Percentiles rank a stretch among this genome's conserved stretches.
phyloP scores from a whole-genome alignment of 2,888 invertebrate genomes.

The Rhamphomyia laevipes region DNA sequence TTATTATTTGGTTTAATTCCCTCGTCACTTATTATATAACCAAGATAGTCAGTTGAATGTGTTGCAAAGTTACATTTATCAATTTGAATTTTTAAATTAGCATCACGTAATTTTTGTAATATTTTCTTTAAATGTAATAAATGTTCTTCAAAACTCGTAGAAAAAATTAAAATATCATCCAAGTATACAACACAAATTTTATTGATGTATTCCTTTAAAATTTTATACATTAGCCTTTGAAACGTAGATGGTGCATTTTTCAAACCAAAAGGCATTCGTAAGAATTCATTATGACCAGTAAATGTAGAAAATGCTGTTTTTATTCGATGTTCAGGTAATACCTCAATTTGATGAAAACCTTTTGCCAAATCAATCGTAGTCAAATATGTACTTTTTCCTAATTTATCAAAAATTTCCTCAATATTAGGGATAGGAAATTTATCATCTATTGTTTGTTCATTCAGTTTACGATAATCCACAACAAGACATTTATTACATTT shows the following conservation, averaged over 20 bases:
- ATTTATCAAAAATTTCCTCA: too few relatives aligned
- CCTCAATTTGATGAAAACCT: constrained; percentile 1
- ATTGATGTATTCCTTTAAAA: not conserved
- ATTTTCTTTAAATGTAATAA: constrained; percentile 1
- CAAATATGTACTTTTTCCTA: too few relatives aligned
- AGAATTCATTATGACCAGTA: not conserved
- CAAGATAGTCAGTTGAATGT: constrained; percentile 1
- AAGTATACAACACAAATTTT: constrained; percentile 13
- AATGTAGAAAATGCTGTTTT: constrained; percentile 5
- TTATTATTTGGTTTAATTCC: too few relatives aligned
- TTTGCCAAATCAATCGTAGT: too few relatives aligned
- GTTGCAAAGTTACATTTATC: constrained; percentile 1
- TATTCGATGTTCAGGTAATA: not conserved
- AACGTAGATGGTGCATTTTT: constrained; percentile 5
- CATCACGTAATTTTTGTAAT: not conserved
- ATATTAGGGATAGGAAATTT: too few relatives aligned
- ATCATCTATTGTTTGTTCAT: too few relatives aligned
- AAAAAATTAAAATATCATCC: constrained; percentile 22
- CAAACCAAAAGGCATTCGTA: constrained; percentile 4
- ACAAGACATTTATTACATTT: not conserved
- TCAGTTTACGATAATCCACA: too few relatives aligned
- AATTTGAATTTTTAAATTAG: constrained; percentile 2
- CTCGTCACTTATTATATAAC: too few relatives aligned
- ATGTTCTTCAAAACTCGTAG: constrained; percentile 20
- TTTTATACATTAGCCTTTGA: constrained; percentile 3